Evolutionary conservation across 1,140 invertebrate genomes (phyloP).

Genomic region (Procambarus clarkii): DNA sequence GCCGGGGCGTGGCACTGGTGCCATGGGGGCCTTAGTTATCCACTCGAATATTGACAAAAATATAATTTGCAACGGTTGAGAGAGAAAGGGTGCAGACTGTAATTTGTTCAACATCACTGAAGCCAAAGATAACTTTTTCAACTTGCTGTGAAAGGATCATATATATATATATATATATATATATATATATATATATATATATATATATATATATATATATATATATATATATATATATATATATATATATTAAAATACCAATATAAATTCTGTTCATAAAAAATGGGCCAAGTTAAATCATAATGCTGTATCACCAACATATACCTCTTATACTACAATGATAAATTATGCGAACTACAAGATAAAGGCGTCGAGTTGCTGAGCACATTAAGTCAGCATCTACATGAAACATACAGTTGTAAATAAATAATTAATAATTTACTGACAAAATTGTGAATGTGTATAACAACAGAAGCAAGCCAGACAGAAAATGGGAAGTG

Average conservation of each 20-base stretch:
- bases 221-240: too few species aligned
- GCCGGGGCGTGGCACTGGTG: not conserved
- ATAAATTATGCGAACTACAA: not conserved
- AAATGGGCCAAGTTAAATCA: not conserved
- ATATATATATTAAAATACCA: not conserved
- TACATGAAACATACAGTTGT: not conserved
- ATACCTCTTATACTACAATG: not conserved
- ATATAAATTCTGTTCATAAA: not conserved
- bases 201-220: too few species aligned
- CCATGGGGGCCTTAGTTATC: too few species aligned
- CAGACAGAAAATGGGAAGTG: not conserved
- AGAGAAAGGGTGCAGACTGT: not conserved
- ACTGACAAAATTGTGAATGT: not conserved
- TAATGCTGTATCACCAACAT: not conserved
- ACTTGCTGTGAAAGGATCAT: not conserved
- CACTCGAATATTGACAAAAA: too few species aligned
- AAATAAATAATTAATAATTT: not conserved
- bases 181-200: too few species aligned
- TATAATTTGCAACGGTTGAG: too few species aligned
- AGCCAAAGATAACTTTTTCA: not conserved
- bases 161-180: not conserved
- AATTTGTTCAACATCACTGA: not conserved
- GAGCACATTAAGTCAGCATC: not conserved
- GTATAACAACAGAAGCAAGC: not conserved
- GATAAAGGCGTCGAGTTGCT: not conserved